phyloP scores from a whole-genome alignment of 2,888 invertebrate species.

The Agapostemon virescens region DNA sequence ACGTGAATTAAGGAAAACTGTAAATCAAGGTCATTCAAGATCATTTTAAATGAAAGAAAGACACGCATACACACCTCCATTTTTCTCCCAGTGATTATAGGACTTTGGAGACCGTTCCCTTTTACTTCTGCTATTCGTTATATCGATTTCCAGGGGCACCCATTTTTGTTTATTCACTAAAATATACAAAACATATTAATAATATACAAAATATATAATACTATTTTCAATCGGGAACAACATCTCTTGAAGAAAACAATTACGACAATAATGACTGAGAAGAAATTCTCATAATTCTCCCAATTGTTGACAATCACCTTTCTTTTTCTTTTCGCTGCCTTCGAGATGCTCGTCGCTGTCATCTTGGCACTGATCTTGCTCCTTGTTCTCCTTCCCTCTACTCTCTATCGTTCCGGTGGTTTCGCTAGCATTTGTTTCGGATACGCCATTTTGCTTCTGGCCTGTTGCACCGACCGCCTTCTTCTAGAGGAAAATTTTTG shows the following conservation, averaged over 20 bases:
- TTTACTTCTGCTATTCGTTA: constrained; percentile 86
- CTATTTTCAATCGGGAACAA: too few species aligned
- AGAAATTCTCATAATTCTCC: too few species aligned
- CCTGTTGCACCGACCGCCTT: constrained; percentile 69
- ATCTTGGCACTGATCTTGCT: constrained; percentile 77
- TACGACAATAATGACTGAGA: too few species aligned
- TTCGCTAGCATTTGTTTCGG: constrained; percentile 74
- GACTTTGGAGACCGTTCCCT: constrained; percentile 83
- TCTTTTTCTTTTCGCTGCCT: constrained; percentile 80
- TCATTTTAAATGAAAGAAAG: too few species aligned
- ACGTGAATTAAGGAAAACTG: too few species aligned
- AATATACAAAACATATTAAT: constrained; percentile 47
- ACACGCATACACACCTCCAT: constrained; percentile 69
- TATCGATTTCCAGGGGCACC: constrained; percentile 94
- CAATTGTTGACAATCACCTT: constrained; percentile 69
- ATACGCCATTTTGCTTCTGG: constrained; percentile 81
- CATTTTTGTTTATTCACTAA: constrained; percentile 88
- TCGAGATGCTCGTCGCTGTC: constrained; percentile 80
- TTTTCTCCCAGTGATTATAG: constrained; percentile 76
- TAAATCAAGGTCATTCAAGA: neutral
- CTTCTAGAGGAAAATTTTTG: constrained; percentile 66
- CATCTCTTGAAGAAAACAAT: too few species aligned
- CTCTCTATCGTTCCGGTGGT: constrained; percentile 67
- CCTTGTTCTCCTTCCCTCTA: constrained; percentile 78
- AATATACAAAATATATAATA: too few species aligned